phyloP scores from a whole-genome alignment of 2,888 invertebrate genomes.

The Bombyx huttoni region DNA sequence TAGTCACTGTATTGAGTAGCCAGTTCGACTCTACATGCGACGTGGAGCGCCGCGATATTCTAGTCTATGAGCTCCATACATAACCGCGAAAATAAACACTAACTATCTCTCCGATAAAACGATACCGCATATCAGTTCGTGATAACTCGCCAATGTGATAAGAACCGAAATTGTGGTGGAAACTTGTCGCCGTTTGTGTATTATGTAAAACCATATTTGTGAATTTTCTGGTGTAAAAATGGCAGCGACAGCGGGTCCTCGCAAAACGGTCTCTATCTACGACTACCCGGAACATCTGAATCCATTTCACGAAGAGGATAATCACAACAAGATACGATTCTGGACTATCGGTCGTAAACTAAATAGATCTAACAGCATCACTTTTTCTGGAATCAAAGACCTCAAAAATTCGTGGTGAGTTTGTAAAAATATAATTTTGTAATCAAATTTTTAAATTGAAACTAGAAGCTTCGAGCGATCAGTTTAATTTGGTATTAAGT shows the following conservation, averaged over 20 bases:
- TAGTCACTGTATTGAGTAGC: slow-evolving; percentile 11
- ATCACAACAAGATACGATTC: slow-evolving; percentile 75
- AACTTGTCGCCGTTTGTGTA: slow-evolving; percentile 36
- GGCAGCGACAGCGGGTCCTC: slow-evolving; percentile 51
- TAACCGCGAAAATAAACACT: slow-evolving; percentile 53
- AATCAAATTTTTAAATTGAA: not conserved
- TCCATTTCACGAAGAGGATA: slow-evolving; percentile 80
- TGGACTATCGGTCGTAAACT: slow-evolving; percentile 72
- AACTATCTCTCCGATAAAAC: slow-evolving; percentile 62
- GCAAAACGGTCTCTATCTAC: slow-evolving; percentile 72
- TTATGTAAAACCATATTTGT: slow-evolving; percentile 57
- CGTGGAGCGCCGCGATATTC: slow-evolving; percentile 37
- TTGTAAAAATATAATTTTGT: not conserved
- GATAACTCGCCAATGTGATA: slow-evolving; percentile 62
- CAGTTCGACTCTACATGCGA: slow-evolving; percentile 45
- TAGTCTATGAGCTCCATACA: slow-evolving; percentile 11
- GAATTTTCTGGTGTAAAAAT: slow-evolving; percentile 36
- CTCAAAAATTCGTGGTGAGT: slow-evolving; percentile 72
- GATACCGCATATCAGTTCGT: slow-evolving; percentile 48
- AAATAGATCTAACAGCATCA: slow-evolving; percentile 74
- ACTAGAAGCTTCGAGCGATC: slow-evolving; percentile 12
- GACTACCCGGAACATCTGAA: slow-evolving; percentile 85
- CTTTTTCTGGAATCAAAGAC: slow-evolving; percentile 70
- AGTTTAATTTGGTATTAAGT: slow-evolving; percentile 15
- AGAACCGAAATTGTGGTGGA: slow-evolving; percentile 61